Conservation (phyloP, 2,113 vertebrate species). For the Trematocara zebra region DNA sequence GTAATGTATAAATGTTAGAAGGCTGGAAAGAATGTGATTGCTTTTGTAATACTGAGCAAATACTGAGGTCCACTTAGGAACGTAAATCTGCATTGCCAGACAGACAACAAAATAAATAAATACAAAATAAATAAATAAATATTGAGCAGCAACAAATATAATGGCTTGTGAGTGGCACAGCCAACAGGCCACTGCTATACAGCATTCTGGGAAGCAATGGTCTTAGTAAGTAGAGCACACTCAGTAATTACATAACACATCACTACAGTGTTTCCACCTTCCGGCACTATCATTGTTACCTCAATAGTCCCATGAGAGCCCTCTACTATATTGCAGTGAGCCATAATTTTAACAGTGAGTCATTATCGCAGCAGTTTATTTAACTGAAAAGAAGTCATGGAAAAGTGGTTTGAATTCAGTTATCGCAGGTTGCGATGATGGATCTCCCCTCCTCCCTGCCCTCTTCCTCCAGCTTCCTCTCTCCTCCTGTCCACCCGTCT, state of each 20-base stretch:
- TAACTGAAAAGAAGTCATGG: not conserved
- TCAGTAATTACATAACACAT: constrained; percentile 28
- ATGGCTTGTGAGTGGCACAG: not conserved
- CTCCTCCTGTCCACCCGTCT: not conserved
- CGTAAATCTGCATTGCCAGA: not conserved
- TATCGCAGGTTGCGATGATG: not conserved
- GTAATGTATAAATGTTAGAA: not conserved
- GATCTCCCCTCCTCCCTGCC: not conserved
- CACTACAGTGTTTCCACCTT: constrained; percentile 4
- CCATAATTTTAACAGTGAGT: constrained; percentile 21
- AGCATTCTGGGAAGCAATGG: not conserved
- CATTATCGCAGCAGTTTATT: constrained; percentile 18
- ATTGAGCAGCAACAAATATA: not conserved
- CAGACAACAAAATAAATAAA: not conserved
- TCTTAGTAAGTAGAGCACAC: not conserved
- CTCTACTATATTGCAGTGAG: not conserved
- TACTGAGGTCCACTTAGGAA: not conserved
- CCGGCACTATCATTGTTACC: not conserved
- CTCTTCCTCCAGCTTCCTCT: not conserved
- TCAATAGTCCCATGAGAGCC: constrained; percentile 9
- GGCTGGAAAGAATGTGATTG: not conserved
- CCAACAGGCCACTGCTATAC: not conserved
- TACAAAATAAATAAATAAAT: not conserved
- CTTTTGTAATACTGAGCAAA: not conserved
- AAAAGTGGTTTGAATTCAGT: not conserved